These are phyloP conservation scores for Mesocentrotus franciscanus DNA, from an alignment of 53 echinoderm and acorn worm species.

Conservation along the genomic window DNA sequence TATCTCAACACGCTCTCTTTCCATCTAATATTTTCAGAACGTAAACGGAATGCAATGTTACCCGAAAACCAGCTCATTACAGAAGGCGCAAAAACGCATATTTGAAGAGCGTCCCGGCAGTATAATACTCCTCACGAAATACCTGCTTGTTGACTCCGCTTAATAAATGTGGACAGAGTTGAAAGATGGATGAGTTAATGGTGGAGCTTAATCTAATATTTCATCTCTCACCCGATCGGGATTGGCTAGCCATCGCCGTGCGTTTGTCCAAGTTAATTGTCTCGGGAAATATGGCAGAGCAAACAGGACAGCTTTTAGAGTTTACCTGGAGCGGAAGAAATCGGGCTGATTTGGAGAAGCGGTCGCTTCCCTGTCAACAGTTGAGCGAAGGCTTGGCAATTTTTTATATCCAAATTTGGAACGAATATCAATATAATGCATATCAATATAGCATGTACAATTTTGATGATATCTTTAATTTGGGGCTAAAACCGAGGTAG, in stretches of 20 bases:
- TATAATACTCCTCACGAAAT: constrained; percentile 6
- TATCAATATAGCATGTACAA: not conserved
- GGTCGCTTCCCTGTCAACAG: not conserved
- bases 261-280: constrained; percentile 56
- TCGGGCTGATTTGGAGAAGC: constrained; percentile 14
- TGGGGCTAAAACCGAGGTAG: not conserved
- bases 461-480: not conserved
- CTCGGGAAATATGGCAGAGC: constrained; percentile 52
- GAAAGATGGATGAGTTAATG: constrained; percentile 51
- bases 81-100: constrained; percentile 21
- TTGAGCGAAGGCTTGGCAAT: not conserved
- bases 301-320: constrained; percentile 63
- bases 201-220: constrained; percentile 55
- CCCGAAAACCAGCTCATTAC: constrained; percentile 21
- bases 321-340: constrained; percentile 34
- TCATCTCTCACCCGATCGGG: not conserved
- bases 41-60: not conserved
- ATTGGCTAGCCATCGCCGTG: constrained; percentile 25
- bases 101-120: constrained; percentile 2
- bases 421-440: not conserved
- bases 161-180: constrained; percentile 57
- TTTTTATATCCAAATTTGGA: not conserved
- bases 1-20: not conserved
- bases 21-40: not conserved
- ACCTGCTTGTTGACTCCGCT: constrained; percentile 42